Base-by-base conservation (phyloP, 2,113 vertebrate genomes). In the Cyanoderma ruficeps region DNA sequence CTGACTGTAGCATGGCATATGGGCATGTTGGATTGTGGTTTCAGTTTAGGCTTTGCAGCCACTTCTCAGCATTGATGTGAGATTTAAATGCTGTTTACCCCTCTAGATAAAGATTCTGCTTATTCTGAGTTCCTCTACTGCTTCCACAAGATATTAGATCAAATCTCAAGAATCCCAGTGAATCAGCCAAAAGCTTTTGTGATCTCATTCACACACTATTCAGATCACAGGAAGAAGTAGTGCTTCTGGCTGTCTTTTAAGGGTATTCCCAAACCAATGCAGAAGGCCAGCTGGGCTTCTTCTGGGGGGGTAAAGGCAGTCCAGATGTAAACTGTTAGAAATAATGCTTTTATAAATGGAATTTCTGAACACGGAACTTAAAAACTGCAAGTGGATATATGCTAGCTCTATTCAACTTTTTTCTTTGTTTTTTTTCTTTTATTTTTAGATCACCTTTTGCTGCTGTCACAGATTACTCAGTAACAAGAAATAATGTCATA, bases 401-500 rank as follows among this genome's bases (percentile, higher is more conserved):
- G 31, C 33, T 50, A 70, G 60, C n/a, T 35, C 30, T 56, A 31
- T 65, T 97, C 63, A 96, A 90, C 11, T 14, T 52, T 5, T 27
- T 75, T 23, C 15, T 42, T 50, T 50, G 86, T 52, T 35, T 50
- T 50, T 52, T 35, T 89, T 46, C 74, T 69, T 95, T 97, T 98
- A 52, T 94, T 98, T 97, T 69, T 97, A 99, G 99, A 98, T 99
- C 99, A 87, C 99, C 99, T 75, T 99, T 99, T 97, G 99, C 99
- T 97, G 98, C 99, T 89, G 99, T 99, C 96, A 99, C 99, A 96
- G 99, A 99, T 98, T 99, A 99, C 96, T 99, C 99, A 65, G 98
- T 99, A 96, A 99, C 99, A 96, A 98, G 99, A 96, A 99, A 99
- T 98, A 99, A 99, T 95, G 99, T 99, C 94, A 99, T 99, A 97